A percentile compares a stretch with the other conserved stretches of the same genome.
Conservation (phyloP, 2,797 vertebrate species). For the Mormyrops attenuatus region DNA sequence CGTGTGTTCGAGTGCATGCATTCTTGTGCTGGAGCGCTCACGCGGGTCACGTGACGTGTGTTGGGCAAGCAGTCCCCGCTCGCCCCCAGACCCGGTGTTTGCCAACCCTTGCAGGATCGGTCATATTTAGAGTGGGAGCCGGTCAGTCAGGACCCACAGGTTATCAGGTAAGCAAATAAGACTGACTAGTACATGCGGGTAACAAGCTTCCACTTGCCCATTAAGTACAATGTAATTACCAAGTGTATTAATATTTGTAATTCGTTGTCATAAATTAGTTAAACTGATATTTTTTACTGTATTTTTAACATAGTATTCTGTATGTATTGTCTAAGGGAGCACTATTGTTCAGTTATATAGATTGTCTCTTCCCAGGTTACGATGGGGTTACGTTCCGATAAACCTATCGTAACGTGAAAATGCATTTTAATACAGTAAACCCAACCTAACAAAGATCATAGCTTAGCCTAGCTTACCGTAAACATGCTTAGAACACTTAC, state of each 20-base stretch:
- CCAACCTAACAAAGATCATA: not conserved
- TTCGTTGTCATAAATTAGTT: not conserved
- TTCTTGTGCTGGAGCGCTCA: not conserved
- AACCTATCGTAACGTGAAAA: not conserved
- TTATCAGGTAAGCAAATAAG: constrained; percentile 24
- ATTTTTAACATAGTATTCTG: not conserved
- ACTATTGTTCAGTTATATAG: not conserved
- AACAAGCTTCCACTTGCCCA: not conserved
- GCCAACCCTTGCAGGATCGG: not conserved
- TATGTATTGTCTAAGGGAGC: not conserved
- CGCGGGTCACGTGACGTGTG: too few species aligned
- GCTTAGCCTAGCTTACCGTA: not conserved
- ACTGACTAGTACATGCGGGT: not conserved
- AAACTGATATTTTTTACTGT: not conserved
- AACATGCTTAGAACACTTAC: not conserved
- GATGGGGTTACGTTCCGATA: not conserved
- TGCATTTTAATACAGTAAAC: not conserved
- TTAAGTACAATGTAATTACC: not conserved
- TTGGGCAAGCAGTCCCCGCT: not conserved
- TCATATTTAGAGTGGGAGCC: constrained; percentile 17
- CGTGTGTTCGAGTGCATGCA: not conserved
- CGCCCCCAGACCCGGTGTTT: not conserved
- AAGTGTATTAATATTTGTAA: not conserved
- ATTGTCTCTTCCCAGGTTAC: not conserved
- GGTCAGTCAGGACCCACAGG: not conserved